These are phyloP conservation scores for Diorhabda elongata DNA, from an alignment of 1,140 invertebrate species.

Conservation along the genomic window DNA sequence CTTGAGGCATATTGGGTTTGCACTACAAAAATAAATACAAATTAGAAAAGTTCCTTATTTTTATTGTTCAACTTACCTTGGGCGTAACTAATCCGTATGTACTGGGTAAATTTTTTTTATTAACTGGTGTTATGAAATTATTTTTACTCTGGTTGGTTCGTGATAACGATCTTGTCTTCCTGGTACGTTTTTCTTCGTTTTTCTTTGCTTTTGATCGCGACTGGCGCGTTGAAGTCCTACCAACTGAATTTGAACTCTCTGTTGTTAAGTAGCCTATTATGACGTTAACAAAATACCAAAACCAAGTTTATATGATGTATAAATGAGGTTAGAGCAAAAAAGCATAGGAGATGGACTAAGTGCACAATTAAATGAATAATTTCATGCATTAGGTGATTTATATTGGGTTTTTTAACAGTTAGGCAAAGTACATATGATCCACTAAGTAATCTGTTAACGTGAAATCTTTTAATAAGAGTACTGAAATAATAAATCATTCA, in stretches of 20 bases:
- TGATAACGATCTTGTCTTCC: slow-evolving; percentile 9
- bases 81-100: slow-evolving; percentile 15
- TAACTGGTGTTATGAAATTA: not conserved
- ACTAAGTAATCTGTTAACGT: not conserved
- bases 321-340: not conserved
- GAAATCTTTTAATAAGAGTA: not conserved
- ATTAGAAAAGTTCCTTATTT: not conserved
- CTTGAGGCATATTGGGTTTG: slow-evolving; percentile 56
- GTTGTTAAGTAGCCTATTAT: slow-evolving; percentile 18
- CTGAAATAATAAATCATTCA: not conserved
- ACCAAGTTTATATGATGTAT: slow-evolving; percentile 13
- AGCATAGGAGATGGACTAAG: not conserved
- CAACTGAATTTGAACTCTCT: slow-evolving; percentile 14
- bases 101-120: slow-evolving; percentile 9
- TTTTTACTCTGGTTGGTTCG: not conserved
- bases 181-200: not conserved
- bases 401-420: not conserved
- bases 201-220: not conserved
- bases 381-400: not conserved
- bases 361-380: not conserved
- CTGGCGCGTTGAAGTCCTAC: slow-evolving; percentile 3
- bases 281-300: slow-evolving; percentile 10
- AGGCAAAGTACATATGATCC: not conserved
- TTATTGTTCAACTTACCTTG: slow-evolving; percentile 7
- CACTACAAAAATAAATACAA: slow-evolving; percentile 45